Percentiles rank a stretch among this genome's conserved stretches.
Evolutionary conservation across 2,797 vertebrate genomes (phyloP).

Genomic region (Onychomys torridus): DNA sequence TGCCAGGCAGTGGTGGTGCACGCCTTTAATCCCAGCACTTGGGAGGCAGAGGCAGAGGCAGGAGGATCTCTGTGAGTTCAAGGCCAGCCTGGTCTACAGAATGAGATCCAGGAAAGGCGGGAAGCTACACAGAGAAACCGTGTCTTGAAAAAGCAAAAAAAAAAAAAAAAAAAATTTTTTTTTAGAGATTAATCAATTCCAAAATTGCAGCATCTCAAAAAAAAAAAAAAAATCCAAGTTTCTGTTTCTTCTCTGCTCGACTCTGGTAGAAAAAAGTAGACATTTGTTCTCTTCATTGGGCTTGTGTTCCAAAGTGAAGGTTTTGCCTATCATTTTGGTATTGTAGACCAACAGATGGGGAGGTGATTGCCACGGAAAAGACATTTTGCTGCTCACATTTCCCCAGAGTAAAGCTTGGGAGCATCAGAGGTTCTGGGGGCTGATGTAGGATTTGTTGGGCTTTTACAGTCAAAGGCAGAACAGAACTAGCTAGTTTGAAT

Average conservation of each 20-base stretch:
- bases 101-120: no score
- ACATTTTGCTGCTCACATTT: background rate
- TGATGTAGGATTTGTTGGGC: background rate
- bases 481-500: background rate
- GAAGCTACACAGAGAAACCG: no score
- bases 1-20: no score
- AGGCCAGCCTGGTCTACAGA: no score
- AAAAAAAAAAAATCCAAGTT: no score
- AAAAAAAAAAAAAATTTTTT: no score
- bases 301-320: background rate
- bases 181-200: background rate
- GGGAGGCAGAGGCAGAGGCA: no score
- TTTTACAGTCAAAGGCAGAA: background rate
- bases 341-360: background rate
- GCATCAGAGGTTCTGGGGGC: accelerated
- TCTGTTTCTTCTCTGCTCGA: background rate
- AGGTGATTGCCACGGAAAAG: background rate
- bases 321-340: background rate
- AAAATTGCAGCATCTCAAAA: background rate
- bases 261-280: background rate
- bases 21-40: no score
- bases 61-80: no score
- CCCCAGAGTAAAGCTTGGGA: background rate
- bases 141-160: no score
- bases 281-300: background rate